Conservation (phyloP, 2,113 vertebrate species). For the Noturus placidus region DNA sequence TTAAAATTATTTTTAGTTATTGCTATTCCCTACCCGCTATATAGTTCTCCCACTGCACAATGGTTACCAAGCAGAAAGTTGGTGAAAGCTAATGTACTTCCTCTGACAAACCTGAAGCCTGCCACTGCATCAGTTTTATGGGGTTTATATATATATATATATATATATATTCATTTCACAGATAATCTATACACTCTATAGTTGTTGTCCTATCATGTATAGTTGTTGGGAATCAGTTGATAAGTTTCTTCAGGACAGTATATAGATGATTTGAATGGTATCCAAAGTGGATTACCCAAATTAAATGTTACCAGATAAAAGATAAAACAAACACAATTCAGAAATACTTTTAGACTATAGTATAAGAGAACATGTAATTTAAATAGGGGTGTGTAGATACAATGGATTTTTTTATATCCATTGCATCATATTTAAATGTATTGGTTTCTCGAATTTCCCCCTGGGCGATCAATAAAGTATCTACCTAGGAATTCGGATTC, state of each 20-base stretch:
- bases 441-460: no score
- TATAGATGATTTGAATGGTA: neutral
- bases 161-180: no score
- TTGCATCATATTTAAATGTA: no score
- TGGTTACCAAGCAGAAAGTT: neutral
- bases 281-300: neutral
- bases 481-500: no score
- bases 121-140: neutral
- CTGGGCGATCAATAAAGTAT: no score
- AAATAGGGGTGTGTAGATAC: neutral
- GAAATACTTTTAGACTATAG: no score
- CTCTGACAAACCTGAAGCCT: neutral
- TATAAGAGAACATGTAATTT: neutral
- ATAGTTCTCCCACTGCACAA: neutral
- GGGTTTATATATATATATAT: no score
- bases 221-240: no score
- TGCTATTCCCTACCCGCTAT: neutral
- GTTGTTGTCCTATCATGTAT: no score
- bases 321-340: no score
- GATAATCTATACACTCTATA: no score
- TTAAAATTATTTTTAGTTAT: neutral
- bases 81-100: neutral
- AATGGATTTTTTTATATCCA: neutral
- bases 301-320: neutral
- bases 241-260: no score